Conservation (phyloP, 2,888 invertebrate species). For the Prenolepis imparis region DNA sequence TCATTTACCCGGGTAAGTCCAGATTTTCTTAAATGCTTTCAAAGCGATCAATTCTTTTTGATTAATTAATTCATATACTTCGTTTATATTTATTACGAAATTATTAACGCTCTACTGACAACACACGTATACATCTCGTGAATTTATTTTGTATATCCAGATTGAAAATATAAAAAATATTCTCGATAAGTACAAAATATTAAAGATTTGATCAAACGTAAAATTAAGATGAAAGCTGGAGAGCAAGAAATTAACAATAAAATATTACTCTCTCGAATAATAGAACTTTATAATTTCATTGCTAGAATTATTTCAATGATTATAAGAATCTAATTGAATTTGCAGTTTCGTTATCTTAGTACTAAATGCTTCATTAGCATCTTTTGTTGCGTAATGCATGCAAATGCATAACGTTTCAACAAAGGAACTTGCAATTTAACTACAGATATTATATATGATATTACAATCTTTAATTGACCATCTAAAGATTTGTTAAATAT, state of each 20-base stretch:
- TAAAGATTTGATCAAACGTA: not conserved
- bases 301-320: constrained; percentile 9
- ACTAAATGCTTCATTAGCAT: constrained; percentile 57
- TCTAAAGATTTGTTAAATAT: constrained; percentile 1
- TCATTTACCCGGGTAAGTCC: constrained; percentile 89
- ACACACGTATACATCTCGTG: not conserved
- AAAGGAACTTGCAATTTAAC: constrained; percentile 17
- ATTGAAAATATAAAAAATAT: constrained; percentile 12
- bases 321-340: constrained; percentile 68
- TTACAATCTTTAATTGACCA: not conserved
- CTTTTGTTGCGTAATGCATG: constrained; percentile 58
- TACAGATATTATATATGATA: constrained; percentile 1
- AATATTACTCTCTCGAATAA: not conserved
- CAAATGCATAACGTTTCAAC: constrained; percentile 32
- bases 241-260: not conserved
- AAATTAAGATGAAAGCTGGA: not conserved
- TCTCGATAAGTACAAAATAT: not conserved
- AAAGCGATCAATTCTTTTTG: not conserved
- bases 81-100: constrained; percentile 3
- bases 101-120: not conserved
- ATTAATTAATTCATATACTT: not conserved
- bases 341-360: constrained; percentile 57
- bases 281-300: not conserved
- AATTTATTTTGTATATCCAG: not conserved
- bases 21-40: not conserved